A percentile compares a stretch with the other conserved stretches of the same genome.
phyloP scores from a whole-genome alignment of 2,888 invertebrate species.

The Drosophila nr. fundita region DNA sequence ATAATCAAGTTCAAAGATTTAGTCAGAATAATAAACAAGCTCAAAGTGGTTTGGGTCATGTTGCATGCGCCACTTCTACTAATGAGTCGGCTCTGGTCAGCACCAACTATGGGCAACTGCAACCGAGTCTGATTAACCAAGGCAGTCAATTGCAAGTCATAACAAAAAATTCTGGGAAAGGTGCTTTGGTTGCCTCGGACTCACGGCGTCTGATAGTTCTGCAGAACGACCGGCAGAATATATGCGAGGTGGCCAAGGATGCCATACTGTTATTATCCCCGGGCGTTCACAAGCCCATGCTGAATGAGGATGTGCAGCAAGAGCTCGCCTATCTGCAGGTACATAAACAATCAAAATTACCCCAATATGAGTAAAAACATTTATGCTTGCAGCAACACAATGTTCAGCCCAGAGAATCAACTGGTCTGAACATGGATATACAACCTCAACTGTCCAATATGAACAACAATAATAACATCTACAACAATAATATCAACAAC shows the following conservation, averaged over 20 bases:
- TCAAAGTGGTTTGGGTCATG: slow-evolving; percentile 1
- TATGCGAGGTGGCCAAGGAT: slow-evolving; percentile 44
- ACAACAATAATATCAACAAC: neutral
- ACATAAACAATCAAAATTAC: slow-evolving; percentile 4
- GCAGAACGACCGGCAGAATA: slow-evolving; percentile 7
- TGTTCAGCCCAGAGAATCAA: neutral
- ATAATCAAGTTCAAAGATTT: neutral
- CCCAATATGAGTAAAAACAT: neutral
- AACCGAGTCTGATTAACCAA: neutral
- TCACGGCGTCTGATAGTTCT: slow-evolving; percentile 33
- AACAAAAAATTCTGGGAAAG: neutral
- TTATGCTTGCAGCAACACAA: slow-evolving; percentile 21
- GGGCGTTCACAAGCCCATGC: slow-evolving; percentile 65
- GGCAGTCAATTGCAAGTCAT: neutral
- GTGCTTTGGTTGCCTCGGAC: neutral
- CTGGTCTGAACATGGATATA: slow-evolving; percentile 27
- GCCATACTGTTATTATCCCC: slow-evolving; percentile 59
- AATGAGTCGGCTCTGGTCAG: neutral
- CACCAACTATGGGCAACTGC: neutral
- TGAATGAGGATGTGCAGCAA: slow-evolving; percentile 75
- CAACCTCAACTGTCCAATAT: slow-evolving; percentile 17
- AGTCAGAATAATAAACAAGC: neutral
- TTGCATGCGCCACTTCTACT: neutral
- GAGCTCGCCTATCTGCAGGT: slow-evolving; percentile 77
- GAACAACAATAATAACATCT: neutral